Evolutionary conservation across 1,140 invertebrate genomes (phyloP), one percentile per base, ranked within the genome.

Genomic region (Hirudo medicinalis): DNA sequence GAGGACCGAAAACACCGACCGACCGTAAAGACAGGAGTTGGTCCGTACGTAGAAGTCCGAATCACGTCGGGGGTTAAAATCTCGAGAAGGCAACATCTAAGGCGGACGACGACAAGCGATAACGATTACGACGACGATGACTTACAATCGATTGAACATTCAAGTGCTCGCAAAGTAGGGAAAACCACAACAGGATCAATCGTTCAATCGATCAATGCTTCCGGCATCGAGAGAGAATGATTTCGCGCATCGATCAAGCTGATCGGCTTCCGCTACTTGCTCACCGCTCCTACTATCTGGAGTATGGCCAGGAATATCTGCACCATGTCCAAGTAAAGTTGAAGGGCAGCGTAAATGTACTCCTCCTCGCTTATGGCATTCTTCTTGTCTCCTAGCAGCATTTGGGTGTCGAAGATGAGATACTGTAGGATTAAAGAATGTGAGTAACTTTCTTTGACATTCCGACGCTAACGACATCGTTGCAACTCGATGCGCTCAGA

Each of bases 391-490:
- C 88, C 88, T 78, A 89, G 84, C 6, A 89, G 83, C 78, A 86
- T 84, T 81, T 89, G 88, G 2, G 87, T 85, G 76, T 89, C 87
- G 76, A 85, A 87, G 54, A 86, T 85, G 72, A 89, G 78, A 76
- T 86, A 89, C 84, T 87, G 79, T 73, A 80, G 57, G 29, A 63
- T 63, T 63, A 63, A 63, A 13, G 13, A 32, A 63, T 63, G 19
- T 11, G 17, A 25, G 2, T 13, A 49, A 15, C 11, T 49, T 49
- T 49, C 15, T 2, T 49, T 49, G 9, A 8, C 15, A 15, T 49
- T 15, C 15, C 15, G 13, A 49, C 1, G 43, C 15, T n/a, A n/a
- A n/a, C n/a, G n/a, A n/a, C n/a, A n/a, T n/a, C n/a, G n/a, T n/a
- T n/a, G n/a, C n/a, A n/a, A n/a, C n/a, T n/a, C n/a, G n/a, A n/a